A percentile compares a stretch with the other conserved stretches of the same genome.
Conservation (phyloP, 2,113 vertebrate species). For the Merops nubicus region DNA sequence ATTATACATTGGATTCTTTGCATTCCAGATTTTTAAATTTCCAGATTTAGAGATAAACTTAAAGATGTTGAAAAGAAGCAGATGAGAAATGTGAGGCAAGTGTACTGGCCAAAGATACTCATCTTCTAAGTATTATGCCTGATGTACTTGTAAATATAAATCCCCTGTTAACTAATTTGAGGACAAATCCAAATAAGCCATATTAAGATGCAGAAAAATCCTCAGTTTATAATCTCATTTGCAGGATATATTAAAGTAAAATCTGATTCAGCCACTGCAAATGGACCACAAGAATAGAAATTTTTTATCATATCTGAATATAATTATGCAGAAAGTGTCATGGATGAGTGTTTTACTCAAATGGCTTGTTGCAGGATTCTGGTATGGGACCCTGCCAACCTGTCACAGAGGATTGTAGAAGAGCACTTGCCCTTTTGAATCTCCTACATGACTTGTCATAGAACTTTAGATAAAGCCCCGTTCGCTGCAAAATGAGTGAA, state of each 20-base stretch:
- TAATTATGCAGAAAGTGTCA: neutral
- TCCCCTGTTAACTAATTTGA: neutral
- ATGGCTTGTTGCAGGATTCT: no score
- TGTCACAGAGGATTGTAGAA: no score
- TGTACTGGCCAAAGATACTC: neutral
- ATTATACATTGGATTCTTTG: neutral
- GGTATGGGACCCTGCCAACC: no score
- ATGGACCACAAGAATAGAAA: neutral
- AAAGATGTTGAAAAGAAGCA: neutral
- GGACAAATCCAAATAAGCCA: accelerated
- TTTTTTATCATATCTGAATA: neutral
- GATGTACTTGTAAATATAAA: neutral
- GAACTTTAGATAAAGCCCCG: no score
- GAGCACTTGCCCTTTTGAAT: no score
- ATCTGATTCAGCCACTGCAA: neutral
- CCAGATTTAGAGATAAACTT: neutral
- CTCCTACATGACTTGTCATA: no score
- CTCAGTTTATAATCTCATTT: neutral
- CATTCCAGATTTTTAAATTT: neutral
- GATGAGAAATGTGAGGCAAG: neutral
- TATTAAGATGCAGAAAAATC: neutral
- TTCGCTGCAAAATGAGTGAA: no score
- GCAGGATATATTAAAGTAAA: neutral
- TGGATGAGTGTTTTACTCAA: no score
- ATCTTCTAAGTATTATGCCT: neutral